Percentiles rank a stretch among this genome's conserved stretches.
Evolutionary conservation across 37 sponge, comb jelly and placozoan genomes (phyloP).

Genomic region (Oopsacas minuta): DNA sequence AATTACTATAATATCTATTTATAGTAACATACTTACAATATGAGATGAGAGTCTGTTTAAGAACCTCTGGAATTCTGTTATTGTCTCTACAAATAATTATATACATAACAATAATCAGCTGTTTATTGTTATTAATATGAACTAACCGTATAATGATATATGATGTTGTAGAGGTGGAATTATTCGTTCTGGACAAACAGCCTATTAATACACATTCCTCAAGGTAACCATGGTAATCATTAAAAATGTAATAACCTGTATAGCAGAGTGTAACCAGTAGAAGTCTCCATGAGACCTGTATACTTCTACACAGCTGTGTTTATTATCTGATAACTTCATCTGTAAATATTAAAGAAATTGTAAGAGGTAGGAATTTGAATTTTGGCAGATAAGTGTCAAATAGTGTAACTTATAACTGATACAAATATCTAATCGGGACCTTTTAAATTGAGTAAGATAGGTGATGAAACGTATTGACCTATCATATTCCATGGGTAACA

Average conservation of each 20-base stretch:
- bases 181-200: slow-evolving; percentile 56
- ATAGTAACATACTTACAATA: not conserved
- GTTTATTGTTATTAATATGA: not conserved
- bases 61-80: slow-evolving; percentile 72
- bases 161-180: slow-evolving; percentile 60
- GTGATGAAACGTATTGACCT: too few species aligned
- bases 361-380: too few species aligned
- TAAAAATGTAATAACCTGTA: not conserved
- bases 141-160: slow-evolving; percentile 43
- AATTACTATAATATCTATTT: not conserved
- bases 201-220: slow-evolving; percentile 19
- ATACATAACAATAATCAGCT: not conserved
- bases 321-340: not conserved
- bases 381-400: too few species aligned
- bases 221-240: not conserved
- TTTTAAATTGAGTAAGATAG: too few species aligned
- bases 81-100: slow-evolving; percentile 31
- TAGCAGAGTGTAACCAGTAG: slow-evolving; percentile 60
- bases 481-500: too few species aligned
- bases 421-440: too few species aligned
- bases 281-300: slow-evolving; percentile 64
- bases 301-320: slow-evolving; percentile 35
- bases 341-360: not conserved
- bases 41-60: slow-evolving; percentile 49
- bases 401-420: too few species aligned